phyloP scores from a whole-genome alignment of 1,140 invertebrate genomes.

The Brachionus angularis region DNA sequence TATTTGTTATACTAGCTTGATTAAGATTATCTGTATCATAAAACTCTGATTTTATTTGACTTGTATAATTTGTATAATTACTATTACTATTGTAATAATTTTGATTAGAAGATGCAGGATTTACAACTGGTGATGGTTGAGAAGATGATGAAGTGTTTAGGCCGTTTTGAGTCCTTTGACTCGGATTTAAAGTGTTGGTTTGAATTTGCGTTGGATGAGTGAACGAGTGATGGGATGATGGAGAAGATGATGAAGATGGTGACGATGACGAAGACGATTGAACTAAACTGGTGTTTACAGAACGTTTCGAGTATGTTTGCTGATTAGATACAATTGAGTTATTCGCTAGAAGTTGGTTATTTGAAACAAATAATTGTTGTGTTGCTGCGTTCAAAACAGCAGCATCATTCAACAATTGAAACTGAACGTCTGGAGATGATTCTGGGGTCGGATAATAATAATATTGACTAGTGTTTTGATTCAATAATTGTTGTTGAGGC shows the following conservation, averaged over 20 bases:
- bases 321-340: no score
- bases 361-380: conserved; percentile 2
- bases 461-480: conserved; percentile 11
- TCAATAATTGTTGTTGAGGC: neutral
- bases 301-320: conserved; percentile 2
- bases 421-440: conserved; percentile 37
- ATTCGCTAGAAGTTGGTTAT: conserved; percentile 35
- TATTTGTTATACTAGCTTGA: no score
- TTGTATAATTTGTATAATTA: no score
- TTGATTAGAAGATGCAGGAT: no score
- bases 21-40: conserved; percentile 19
- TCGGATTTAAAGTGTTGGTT: neutral
- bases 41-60: conserved; percentile 26
- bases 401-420: conserved; percentile 27
- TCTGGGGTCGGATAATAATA: conserved; percentile 39
- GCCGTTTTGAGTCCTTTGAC: neutral
- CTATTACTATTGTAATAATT: no score
- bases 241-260: conserved; percentile 5
- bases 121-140: no score
- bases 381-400: conserved; percentile 39
- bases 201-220: neutral
- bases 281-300: neutral
- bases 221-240: neutral
- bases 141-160: neutral
- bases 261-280: neutral